Base-by-base conservation (phyloP, 2,888 invertebrate genomes). In the Plebejus anna region DNA sequence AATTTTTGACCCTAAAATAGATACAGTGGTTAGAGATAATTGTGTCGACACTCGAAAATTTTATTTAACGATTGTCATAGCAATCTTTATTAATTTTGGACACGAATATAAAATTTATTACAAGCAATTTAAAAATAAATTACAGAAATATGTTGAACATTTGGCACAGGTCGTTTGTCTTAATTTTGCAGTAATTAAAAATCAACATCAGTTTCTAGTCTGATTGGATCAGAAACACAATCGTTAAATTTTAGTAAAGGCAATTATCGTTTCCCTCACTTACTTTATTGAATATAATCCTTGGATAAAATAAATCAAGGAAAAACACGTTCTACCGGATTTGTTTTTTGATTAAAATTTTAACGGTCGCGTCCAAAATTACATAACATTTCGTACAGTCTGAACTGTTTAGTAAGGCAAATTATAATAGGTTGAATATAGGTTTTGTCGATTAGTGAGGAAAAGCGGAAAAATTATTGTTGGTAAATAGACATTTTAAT, bases 301-400 rank as follows among this genome's bases (percentile, higher is more conserved):
- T 22, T 22, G 4, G 47, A 16, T 55, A 73, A 73, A 55, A 73
- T 55, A 32, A 73, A 73, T 73, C 36, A 51, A 73, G 55, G 73
- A 22, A 28, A 55, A 73, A 73, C 73, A 73, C 36, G 73, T 73
- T 73, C 6, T 36, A 73, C 73, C 51, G 73, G 73, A 66, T 16
- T 51, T 28, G 28, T 0, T 28, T 32, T 51, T 28, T 47, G 28
- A 55, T 73, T 55, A 73, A 73, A 55, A 51, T 73, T 55, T 73
- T 51, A 72, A 47, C 42, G 42, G 47, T 32, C 51, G 38, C 16
- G 32, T 16, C 16, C 13, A 11, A 51, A 47, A 72, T 72, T 51
- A 72, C 42, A 22, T 72, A 72, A 73, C 13, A 32, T 32, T 73
- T 55, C 51, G 51, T 71, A 38, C n/a, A 71, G 42, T 9, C 9